Evolutionary conservation across 2,113 vertebrate species (phyloP).

Genomic region (Apus apus): DNA sequence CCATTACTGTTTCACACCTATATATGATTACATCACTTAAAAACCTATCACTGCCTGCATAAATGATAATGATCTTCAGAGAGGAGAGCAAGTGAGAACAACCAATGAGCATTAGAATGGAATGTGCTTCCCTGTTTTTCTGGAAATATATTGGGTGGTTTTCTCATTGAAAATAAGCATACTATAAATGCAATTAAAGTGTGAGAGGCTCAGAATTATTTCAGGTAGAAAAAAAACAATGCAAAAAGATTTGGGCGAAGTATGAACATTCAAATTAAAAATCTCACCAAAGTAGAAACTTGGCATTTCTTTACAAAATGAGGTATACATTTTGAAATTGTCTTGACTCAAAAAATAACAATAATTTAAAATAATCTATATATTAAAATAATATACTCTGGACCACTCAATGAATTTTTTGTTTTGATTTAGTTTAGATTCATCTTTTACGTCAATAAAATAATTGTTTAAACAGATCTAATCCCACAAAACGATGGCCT

Average conservation of each 20-base stretch:
- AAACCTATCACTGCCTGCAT: background rate
- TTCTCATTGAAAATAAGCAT: background rate
- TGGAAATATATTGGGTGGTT: background rate
- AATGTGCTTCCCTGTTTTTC: background rate
- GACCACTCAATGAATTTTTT: background rate
- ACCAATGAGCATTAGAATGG: background rate
- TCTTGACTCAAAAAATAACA: background rate
- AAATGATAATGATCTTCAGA: constrained; percentile 23
- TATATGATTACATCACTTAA: constrained; percentile 52
- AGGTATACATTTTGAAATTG: background rate
- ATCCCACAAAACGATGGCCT: background rate
- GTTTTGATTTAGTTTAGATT: background rate
- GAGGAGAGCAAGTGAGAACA: background rate
- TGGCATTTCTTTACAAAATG: background rate
- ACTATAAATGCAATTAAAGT: background rate
- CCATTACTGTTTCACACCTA: constrained; percentile 25
- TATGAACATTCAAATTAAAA: background rate
- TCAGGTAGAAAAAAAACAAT: background rate
- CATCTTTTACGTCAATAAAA: background rate
- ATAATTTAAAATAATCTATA: background rate
- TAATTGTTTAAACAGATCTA: background rate
- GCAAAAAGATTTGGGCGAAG: background rate
- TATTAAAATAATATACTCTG: background rate
- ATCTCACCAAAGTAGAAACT: background rate
- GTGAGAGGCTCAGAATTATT: background rate